phyloP scores from a whole-genome alignment of 2,113 vertebrate species.

The Semnopithecus entellus region DNA sequence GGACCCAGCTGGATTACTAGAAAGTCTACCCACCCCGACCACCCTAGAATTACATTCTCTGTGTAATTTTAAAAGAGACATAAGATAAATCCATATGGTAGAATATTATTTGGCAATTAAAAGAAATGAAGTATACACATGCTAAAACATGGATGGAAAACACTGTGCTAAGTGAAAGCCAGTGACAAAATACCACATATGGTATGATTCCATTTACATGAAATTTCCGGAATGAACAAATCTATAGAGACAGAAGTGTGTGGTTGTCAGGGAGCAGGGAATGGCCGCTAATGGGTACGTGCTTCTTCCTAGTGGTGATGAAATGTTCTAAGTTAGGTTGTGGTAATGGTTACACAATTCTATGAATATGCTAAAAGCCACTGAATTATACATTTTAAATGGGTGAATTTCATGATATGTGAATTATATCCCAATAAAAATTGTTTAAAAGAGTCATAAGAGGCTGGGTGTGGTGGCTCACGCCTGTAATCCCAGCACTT shows the following conservation, averaged over 20 bases:
- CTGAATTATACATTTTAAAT: background rate
- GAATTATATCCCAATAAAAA: background rate
- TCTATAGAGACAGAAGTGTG: background rate
- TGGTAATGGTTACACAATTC: background rate
- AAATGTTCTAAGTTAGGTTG: background rate
- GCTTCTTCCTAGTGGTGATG: background rate
- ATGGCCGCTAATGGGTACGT: background rate
- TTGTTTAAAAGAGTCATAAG: background rate
- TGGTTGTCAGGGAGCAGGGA: background rate
- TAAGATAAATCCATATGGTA: background rate
- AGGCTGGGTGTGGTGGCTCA: too few relatives aligned
- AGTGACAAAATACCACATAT: background rate
- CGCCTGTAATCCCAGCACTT: too few relatives aligned
- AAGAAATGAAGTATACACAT: background rate
- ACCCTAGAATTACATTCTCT: background rate
- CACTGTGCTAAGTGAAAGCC: background rate
- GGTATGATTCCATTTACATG: background rate
- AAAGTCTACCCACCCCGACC: background rate
- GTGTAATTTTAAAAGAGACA: background rate
- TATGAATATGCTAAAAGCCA: background rate
- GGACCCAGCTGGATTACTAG: background rate
- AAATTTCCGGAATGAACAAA: background rate
- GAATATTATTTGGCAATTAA: background rate
- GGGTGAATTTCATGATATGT: background rate
- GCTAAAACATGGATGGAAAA: background rate